Evolutionary conservation across 2,113 vertebrate species (phyloP), one percentile per base, ranked within the genome.

Genomic region (Mola mola): DNA sequence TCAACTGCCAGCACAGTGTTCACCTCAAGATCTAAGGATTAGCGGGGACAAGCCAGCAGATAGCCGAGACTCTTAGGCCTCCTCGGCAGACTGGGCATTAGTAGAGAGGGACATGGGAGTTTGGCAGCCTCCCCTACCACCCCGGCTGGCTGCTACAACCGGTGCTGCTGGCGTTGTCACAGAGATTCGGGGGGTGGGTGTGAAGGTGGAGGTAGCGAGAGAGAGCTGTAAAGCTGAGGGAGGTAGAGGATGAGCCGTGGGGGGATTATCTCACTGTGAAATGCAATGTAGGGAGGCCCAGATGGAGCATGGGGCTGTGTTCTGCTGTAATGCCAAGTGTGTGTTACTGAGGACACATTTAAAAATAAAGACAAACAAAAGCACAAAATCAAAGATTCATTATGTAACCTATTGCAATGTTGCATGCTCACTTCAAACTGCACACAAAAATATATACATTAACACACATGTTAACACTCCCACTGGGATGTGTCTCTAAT

Each of bases 231-330:
- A 72, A 76, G 72, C 66, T 41, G 75, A 82, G 73, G 76, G 67
- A 70, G 80, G 71, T 73, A 50, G 64, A 75, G 82, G 80, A 82
- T 55, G 53, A 79, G 77, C 66, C 77, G 61, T 59, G 56, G 56
- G 78, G 79, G 79, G 79, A 85, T 89, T 81, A 87, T 85, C 75
- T 86, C 33, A 5, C 61, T 38, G 83, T 67, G 69, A 80, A 84
- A 81, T 26, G 36, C 72, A 69, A 75, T 62, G 65, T 26, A 20
- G 66, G 69, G 72, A 71, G 46, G 73, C 81, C 79, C 86, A 88
- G 88, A 88, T 86, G 88, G 87, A 85, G 63, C 66, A 47, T 62
- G 74, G 71, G 58, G 75, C 67, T 63, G 73, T 34, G 76, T 75
- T 61, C 68, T 42, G 61, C 72, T 8, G 28, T 8, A 28, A 53